Evolutionary conservation across 2,113 vertebrate species (phyloP).

Genomic region (Platysternon megacephalum): DNA sequence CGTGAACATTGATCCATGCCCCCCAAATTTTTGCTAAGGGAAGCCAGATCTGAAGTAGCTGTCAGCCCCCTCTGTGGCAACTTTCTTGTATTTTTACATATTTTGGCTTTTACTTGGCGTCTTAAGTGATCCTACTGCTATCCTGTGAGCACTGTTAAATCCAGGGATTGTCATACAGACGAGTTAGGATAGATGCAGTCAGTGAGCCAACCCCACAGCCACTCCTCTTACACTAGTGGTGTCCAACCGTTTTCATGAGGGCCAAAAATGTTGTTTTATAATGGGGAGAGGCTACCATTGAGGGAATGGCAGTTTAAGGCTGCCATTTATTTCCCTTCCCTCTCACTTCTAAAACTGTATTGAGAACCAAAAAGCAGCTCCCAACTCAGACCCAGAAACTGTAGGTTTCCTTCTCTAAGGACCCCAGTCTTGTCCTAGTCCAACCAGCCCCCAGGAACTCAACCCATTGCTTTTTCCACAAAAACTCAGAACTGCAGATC

Average conservation of each 20-base stretch:
- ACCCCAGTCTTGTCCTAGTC: background rate
- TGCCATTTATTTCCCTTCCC: background rate
- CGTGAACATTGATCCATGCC: too few relatives aligned
- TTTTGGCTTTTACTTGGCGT: background rate
- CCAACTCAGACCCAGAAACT: background rate
- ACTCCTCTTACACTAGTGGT: background rate
- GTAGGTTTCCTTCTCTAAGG: background rate
- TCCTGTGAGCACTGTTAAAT: background rate
- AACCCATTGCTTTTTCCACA: background rate
- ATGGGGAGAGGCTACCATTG: background rate
- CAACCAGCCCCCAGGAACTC: background rate
- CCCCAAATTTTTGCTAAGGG: background rate
- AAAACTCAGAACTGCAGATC: background rate
- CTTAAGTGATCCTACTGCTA: background rate
- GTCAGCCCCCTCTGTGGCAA: background rate
- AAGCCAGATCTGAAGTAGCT: accelerated
- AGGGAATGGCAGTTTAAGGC: background rate
- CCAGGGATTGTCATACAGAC: background rate
- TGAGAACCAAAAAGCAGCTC: background rate
- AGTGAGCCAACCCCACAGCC: background rate
- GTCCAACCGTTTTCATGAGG: background rate
- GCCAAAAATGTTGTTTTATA: background rate
- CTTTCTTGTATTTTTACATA: background rate
- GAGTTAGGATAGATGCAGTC: background rate
- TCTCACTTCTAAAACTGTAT: background rate